These are phyloP conservation scores for Monochamus alternatus DNA, from an alignment of 2,888 invertebrate species.

Conservation along the genomic window DNA sequence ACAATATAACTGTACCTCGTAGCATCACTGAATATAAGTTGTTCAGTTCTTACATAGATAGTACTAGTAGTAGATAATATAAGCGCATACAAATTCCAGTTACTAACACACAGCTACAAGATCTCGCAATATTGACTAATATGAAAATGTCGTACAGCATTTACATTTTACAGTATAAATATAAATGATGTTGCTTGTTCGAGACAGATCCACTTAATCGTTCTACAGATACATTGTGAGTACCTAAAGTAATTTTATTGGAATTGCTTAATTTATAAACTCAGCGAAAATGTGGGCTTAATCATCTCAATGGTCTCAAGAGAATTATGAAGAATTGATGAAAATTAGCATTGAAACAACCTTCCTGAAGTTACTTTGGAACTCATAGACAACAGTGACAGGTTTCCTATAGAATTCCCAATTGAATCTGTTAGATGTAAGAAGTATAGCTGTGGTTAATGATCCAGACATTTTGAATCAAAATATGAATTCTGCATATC, in stretches of 20 bases:
- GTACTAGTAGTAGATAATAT: too few species aligned
- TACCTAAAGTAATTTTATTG: too few species aligned
- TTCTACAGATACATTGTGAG: too few species aligned
- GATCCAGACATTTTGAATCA: slow-evolving; percentile 58
- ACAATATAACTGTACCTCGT: too few species aligned
- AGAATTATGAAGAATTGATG: background rate
- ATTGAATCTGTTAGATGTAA: slow-evolving; percentile 65
- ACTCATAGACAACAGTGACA: slow-evolving; percentile 59
- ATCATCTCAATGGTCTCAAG: slow-evolving; percentile 1
- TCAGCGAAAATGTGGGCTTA: background rate
- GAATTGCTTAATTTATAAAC: too few species aligned
- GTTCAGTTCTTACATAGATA: too few species aligned
- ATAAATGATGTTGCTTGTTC: too few species aligned
- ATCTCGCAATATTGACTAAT: background rate
- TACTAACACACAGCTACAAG: background rate
- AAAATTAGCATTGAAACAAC: background rate
- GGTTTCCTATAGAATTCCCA: slow-evolving; percentile 69
- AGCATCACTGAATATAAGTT: too few species aligned
- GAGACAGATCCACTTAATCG: too few species aligned
- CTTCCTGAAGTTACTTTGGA: slow-evolving; percentile 34
- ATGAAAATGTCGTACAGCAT: too few species aligned
- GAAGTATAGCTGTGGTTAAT: slow-evolving; percentile 52
- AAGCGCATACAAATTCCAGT: too few species aligned
- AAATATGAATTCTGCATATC: slow-evolving; percentile 77
- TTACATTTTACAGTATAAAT: too few species aligned